Base-by-base conservation (phyloP, 2,888 invertebrate genomes). In the Drosophila leonis region DNA sequence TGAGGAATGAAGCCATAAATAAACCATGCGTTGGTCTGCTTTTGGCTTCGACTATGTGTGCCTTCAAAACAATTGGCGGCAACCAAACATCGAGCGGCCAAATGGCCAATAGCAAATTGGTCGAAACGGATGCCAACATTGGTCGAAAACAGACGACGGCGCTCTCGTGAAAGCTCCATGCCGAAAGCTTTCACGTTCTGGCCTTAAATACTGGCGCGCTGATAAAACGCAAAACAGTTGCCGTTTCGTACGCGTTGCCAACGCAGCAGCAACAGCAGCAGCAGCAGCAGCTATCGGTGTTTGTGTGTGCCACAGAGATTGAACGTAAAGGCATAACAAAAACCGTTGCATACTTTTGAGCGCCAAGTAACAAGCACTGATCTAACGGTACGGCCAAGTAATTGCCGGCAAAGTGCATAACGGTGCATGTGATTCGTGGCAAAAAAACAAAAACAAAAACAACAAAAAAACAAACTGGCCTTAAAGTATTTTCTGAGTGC, bases 61-160 rank as follows among this genome's bases (percentile, higher is more conserved):
- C 80, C 71, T 82, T 87, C 71, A 75, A 75, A 82, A 84, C 82
- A 89, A 87, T 84, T 85, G 88, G 72, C 70, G 80, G 78, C 54
- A 72, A 78, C 78, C 69, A 72, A 51, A 48, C 54, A 33, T 29
- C 33, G 54, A 65, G 37, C 72, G 65, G 37, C 59, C 65, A 70
- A 80, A 80, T 66, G 69, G 69, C 72, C 68, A 78, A 80, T 78
- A 64, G 46, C 65, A 80, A 82, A 74, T 44, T 76, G 90, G 88
- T 85, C 85, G 74, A 86, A 86, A 88, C 61, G 61, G 61, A 67
- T 65, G 56, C 63, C 29, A 24, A n/a, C 46, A 48, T 60, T 41
- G 71, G 76, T 65, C 76, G 76, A 77, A 79, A 65, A 31, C 51
- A 4, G 27, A 55, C 78, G 70, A 51, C 4, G 15, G 27, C 75